phyloP scores from a whole-genome alignment of 2,113 vertebrate species.

The Psilopsiagon aymara region DNA sequence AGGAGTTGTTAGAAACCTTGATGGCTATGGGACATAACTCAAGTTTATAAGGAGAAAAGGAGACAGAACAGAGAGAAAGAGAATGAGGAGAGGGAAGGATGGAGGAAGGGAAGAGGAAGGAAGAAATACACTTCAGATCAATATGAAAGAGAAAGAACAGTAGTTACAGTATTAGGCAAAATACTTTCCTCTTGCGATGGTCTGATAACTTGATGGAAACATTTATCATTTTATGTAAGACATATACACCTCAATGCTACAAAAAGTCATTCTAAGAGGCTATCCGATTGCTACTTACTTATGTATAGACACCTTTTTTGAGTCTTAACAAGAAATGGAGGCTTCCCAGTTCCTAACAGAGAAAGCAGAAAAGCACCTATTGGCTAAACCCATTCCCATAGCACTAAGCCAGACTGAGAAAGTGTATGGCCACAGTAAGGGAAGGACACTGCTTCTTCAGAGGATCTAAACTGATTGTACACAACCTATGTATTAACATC shows the following conservation, averaged over 20 bases:
- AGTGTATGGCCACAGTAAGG: fast-evolving
- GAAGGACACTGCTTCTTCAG: background rate
- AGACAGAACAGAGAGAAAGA: background rate
- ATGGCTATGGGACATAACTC: background rate
- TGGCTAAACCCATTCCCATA: background rate
- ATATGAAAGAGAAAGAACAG: background rate
- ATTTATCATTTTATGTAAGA: background rate
- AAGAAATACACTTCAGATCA: background rate
- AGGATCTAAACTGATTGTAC: fast-evolving
- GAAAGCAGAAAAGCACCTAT: background rate
- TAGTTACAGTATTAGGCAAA: background rate
- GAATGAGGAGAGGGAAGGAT: background rate
- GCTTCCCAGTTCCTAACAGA: background rate
- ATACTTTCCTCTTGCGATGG: background rate
- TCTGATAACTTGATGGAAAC: background rate
- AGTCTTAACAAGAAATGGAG: background rate
- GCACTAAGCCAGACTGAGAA: background rate
- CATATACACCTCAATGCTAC: background rate
- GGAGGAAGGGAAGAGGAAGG: background rate
- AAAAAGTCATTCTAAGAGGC: background rate
- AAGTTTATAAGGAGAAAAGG: background rate
- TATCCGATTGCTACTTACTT: background rate
- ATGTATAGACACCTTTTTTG: background rate
- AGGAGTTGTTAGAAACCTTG: background rate
- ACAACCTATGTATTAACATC: background rate